Evolutionary conservation across 2,113 vertebrate species (phyloP), one percentile per base, ranked within the genome.

Genomic region (Mugil cephalus): DNA sequence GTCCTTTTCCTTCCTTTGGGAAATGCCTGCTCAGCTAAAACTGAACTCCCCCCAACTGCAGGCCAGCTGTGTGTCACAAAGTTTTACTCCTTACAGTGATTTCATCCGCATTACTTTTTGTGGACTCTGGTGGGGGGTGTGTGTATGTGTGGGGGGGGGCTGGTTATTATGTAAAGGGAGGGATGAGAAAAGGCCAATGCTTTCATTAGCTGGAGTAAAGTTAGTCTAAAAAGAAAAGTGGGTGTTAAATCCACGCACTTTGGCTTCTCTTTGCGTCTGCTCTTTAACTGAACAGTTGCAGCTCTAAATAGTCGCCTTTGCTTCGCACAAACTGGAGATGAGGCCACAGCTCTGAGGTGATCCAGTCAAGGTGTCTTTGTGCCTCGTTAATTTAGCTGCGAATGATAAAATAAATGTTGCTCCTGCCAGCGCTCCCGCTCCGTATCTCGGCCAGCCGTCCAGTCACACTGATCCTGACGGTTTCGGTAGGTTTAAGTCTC

Each of bases 1-100:
- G 74, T 80, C 59, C 53, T 34, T 80, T 79, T 80, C 78, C 65
- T 81, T 73, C 74, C 78, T 88, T 85, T 83, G 78, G 87, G 80
- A 85, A 85, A 45, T 88, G 87, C 90, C 68, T 83, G 70, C 80
- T 91, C 83, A 91, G 90, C 88, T 92, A 83, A 92, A 91, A 88
- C 54, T 62, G 6, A 12, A 34, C 58, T 69, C 48, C 19, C 76
- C n/a, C 47, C 45, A 68, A 55, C 73, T 60, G 35, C 42, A 61
- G 50, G 50, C 69, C 77, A 90, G 80, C 84, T 80, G 76, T 58
- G 64, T 82, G 59, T 67, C 50, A 68, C 74, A 38, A 69, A 78
- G 58, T 84, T 88, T 73, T 50, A 68, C 66, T 70, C 60, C 74
- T 63, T 8, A 60, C 42, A 43, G 7, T 68, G 17, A 43, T 75